Evolutionary conservation across 2,797 vertebrate genomes (phyloP).

Genomic region (Pipistrellus kuhlii): DNA sequence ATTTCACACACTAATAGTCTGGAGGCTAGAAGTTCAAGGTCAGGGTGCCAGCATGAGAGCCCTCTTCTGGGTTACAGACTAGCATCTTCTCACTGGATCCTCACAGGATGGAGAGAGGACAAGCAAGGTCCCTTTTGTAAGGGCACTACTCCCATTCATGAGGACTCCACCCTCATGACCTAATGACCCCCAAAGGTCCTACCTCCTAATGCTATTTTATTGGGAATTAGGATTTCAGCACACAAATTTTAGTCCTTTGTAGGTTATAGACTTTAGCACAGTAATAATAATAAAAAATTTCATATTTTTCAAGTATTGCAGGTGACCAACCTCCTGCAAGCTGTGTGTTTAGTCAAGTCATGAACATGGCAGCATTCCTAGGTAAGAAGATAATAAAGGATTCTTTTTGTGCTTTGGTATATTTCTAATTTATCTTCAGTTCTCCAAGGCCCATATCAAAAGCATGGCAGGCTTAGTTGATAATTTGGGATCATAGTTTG

Average conservation of each 20-base stretch:
- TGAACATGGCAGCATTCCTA: constrained; percentile 95
- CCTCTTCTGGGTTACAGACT: background rate
- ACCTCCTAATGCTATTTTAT: background rate
- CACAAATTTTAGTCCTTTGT: background rate
- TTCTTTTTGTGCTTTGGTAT: background rate
- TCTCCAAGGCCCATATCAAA: constrained; percentile 39
- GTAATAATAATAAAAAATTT: constrained; percentile 59
- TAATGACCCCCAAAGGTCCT: background rate
- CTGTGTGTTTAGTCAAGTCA: constrained; percentile 95
- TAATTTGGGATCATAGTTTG: background rate
- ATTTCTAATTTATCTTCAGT: constrained; percentile 59
- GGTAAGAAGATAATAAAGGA: constrained; percentile 87
- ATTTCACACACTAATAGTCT: background rate
- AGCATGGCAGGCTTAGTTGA: background rate
- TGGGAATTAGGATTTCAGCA: background rate
- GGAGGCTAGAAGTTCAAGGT: background rate
- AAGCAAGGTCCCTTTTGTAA: background rate
- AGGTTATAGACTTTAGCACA: background rate
- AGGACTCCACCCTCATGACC: background rate
- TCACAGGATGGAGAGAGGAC: background rate
- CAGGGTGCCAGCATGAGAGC: background rate
- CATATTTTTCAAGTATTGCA: constrained; percentile 90
- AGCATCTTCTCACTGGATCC: background rate
- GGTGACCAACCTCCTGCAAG: constrained; percentile 94
- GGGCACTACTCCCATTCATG: background rate